These are phyloP conservation scores for Exephanes ischioxanthus DNA, from an alignment of 2,888 invertebrate genomes.

Conservation along the genomic window DNA sequence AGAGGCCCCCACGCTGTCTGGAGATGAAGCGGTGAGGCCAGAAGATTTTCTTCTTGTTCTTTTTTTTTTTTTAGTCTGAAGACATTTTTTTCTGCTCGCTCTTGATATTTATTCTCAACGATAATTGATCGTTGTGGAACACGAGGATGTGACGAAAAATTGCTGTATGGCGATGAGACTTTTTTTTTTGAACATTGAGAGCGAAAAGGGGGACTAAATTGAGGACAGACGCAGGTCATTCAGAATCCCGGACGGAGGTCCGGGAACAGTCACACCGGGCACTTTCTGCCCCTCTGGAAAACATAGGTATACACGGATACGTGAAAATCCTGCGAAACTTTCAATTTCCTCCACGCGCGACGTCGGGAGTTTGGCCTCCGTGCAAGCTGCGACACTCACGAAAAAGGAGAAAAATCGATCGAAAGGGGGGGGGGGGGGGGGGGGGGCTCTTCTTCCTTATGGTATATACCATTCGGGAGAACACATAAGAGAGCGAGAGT, in stretches of 20 bases:
- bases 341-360: slow-evolving; percentile 71
- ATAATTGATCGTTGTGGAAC: slow-evolving; percentile 13
- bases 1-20: slow-evolving; percentile 54
- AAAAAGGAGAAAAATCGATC: slow-evolving; percentile 69
- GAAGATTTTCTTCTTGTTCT: slow-evolving; percentile 25
- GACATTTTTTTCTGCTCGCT: slow-evolving; percentile 11
- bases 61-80: background rate
- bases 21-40: slow-evolving; percentile 43
- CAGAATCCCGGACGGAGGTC: background rate
- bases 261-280: background rate
- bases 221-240: slow-evolving; percentile 15
- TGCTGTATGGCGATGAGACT: background rate
- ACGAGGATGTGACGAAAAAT: slow-evolving; percentile 6
- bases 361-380: slow-evolving; percentile 36
- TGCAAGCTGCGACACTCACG: slow-evolving; percentile 63
- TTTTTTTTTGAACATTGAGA: background rate
- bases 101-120: background rate
- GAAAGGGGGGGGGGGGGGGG: background rate
- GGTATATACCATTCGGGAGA: slow-evolving; percentile 47
- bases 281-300: background rate
- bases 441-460: slow-evolving; percentile 22
- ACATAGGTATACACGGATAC: slow-evolving; percentile 23
- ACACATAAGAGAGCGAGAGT: slow-evolving; percentile 57
- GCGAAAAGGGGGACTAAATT: background rate
- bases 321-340: slow-evolving; percentile 64